Evolutionary conservation across 2,888 invertebrate species (phyloP).

Genomic region (Coecobrya sp.): DNA sequence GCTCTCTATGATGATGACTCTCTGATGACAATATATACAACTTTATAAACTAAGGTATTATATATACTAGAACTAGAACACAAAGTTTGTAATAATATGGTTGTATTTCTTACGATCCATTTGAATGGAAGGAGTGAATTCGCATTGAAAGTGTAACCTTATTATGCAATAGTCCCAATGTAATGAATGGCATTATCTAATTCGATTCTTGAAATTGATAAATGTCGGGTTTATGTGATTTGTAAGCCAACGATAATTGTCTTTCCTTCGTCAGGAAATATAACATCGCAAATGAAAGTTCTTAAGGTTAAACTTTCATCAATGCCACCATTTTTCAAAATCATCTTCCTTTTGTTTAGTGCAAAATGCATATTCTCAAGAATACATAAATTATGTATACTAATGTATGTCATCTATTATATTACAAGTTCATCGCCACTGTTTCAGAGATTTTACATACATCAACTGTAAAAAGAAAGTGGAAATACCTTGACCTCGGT

Average conservation of each 20-base stretch:
- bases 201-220: slow-evolving; percentile 1
- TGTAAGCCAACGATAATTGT: not conserved
- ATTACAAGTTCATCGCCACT: not conserved
- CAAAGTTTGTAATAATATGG: not conserved
- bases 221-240: not conserved
- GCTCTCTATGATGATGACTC: not conserved
- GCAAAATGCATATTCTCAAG: not conserved
- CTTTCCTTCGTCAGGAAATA: not conserved
- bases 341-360: not conserved
- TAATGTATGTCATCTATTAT: not conserved
- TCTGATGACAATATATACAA: slow-evolving; percentile 21
- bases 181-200: slow-evolving; percentile 26
- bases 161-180: not conserved
- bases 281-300: not conserved
- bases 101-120: not conserved
- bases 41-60: too few relatives aligned
- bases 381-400: not conserved
- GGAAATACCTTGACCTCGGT: slow-evolving; percentile 37
- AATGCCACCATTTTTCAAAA: not conserved
- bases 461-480: not conserved
- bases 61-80: not conserved
- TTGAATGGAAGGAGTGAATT: not conserved
- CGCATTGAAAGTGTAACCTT: slow-evolving; percentile 3
- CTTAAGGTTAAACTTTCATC: not conserved
- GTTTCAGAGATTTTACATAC: too few relatives aligned